Evolutionary conservation across 2,113 vertebrate species (phyloP).

Genomic region (Felis catus): DNA sequence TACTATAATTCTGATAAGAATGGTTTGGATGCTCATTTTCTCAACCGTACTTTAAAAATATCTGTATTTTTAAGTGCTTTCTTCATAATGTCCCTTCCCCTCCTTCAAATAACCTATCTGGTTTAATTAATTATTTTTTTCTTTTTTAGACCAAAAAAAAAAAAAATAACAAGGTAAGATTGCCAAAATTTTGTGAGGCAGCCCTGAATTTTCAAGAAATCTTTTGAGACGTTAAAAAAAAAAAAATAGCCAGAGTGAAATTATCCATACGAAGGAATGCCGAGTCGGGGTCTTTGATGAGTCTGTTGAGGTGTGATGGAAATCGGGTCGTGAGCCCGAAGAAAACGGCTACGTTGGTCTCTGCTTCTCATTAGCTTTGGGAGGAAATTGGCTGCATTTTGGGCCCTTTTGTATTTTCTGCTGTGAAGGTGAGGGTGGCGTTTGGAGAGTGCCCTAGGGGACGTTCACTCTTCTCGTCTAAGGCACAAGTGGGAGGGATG

Average conservation of each 20-base stretch:
- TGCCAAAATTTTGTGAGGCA: not conserved
- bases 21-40: constrained; percentile 38
- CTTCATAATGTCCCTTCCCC: not conserved
- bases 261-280: not conserved
- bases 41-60: constrained; percentile 55
- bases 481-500: not conserved
- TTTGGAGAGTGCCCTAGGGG: no score
- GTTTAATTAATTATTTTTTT: constrained; percentile 53
- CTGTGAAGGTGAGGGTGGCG: not conserved
- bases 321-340: not conserved
- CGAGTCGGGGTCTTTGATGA: not conserved
- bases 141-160: constrained; percentile 31
- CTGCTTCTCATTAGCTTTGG: not conserved
- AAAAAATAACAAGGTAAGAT: constrained; percentile 14
- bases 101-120: constrained; percentile 34
- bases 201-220: not conserved
- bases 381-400: not conserved
- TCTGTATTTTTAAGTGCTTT: constrained; percentile 57
- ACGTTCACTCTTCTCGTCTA: not conserved
- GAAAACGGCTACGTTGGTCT: fast-evolving
- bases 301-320: not conserved
- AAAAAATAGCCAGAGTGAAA: not conserved
- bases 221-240: not conserved
- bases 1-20: constrained; percentile 75
- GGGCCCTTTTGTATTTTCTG: not conserved